Evolutionary conservation across 1,140 invertebrate species (phyloP).

Genomic region (Pantala flavescens): DNA sequence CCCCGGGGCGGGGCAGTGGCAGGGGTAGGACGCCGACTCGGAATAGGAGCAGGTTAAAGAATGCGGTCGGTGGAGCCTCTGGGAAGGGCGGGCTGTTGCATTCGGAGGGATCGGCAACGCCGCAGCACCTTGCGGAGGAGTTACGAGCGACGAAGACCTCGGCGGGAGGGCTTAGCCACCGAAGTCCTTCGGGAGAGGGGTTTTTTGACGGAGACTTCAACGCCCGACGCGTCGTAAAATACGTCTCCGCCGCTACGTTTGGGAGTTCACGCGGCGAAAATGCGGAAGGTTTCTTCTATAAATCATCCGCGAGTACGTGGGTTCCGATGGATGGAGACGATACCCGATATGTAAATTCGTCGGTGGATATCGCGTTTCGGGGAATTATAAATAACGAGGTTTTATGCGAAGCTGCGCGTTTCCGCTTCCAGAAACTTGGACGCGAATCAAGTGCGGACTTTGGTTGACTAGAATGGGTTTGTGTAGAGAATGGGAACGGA

Average conservation of each 20-base stretch:
- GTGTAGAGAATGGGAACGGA: no score
- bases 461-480: no score
- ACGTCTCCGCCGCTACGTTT: not conserved
- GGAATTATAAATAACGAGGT: no score
- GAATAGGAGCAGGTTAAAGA: constrained; percentile 5
- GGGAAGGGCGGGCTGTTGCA: not conserved
- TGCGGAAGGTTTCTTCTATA: no score
- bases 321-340: no score
- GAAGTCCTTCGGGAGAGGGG: not conserved
- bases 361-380: no score
- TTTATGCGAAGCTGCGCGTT: no score
- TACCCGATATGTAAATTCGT: no score
- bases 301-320: no score
- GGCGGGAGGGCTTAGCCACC: not conserved
- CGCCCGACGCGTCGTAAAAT: not conserved
- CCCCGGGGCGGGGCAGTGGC: constrained; percentile 1
- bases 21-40: not conserved
- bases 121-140: no score
- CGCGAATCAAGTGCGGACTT: no score
- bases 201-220: not conserved
- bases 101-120: not conserved
- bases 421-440: no score
- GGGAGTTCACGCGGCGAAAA: not conserved
- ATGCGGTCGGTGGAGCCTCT: not conserved
- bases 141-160: not conserved